A percentile compares a stretch with the other conserved stretches of the same genome.
Evolutionary conservation across 2,888 invertebrate species (phyloP).

Genomic region (Caenorhabditis doughertyi): DNA sequence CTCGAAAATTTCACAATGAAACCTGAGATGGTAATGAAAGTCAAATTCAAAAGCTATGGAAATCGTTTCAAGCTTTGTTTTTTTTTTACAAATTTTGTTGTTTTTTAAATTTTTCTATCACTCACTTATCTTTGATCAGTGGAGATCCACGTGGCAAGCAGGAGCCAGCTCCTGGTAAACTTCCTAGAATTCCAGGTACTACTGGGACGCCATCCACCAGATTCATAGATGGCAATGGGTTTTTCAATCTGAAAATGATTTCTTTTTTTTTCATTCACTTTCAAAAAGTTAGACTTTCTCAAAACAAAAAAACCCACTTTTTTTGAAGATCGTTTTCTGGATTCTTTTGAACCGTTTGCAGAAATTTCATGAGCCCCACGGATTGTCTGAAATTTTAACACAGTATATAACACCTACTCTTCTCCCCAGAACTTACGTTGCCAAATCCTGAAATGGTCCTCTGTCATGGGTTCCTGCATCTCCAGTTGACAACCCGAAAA

Average conservation of each 20-base stretch:
- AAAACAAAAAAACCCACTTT: constrained; percentile 56
- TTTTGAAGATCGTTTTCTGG: constrained; percentile 70
- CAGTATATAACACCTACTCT: neutral
- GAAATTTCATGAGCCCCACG: constrained; percentile 72
- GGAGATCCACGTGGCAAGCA: constrained; percentile 76
- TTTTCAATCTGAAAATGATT: constrained; percentile 49
- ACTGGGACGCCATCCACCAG: constrained; percentile 76
- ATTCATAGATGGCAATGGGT: constrained; percentile 70
- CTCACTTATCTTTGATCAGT: constrained; percentile 70
- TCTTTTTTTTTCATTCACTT: too few species aligned
- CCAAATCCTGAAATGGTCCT: constrained; percentile 72
- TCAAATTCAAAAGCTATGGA: too few species aligned
- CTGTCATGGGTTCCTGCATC: constrained; percentile 72
- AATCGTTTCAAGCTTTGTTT: too few species aligned
- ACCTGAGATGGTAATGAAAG: too few species aligned
- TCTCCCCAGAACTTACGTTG: constrained; percentile 62
- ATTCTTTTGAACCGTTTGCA: constrained; percentile 72
- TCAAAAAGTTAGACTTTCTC: neutral
- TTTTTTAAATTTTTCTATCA: neutral
- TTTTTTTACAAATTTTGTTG: too few species aligned
- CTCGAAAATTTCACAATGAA: too few species aligned
- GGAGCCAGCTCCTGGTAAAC: constrained; percentile 76
- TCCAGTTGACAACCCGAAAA: constrained; percentile 74
- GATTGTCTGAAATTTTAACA: constrained; percentile 68
- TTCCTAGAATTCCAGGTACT: constrained; percentile 74